Percentiles rank a stretch among this genome's conserved stretches.
These are phyloP conservation scores for Brachionus rotundiformis DNA, from an alignment of 1,140 invertebrate species.

Conservation along the genomic window DNA sequence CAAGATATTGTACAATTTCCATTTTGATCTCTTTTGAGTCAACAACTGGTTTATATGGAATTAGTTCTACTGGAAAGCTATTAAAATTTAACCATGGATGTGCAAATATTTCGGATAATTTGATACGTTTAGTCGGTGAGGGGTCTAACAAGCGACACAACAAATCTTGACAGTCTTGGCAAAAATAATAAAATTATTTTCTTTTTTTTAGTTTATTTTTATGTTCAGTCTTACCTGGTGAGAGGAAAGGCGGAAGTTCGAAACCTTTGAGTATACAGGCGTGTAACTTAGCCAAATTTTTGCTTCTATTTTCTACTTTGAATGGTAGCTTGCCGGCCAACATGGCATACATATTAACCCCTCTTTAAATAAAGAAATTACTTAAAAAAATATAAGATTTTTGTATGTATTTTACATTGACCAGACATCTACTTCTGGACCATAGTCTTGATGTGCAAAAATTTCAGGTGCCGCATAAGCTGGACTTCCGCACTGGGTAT, in stretches of 20 bases:
- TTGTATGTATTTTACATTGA: slow-evolving; percentile 43
- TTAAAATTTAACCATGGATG: slow-evolving; percentile 56
- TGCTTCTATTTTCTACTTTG: slow-evolving; percentile 52
- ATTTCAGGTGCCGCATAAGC: slow-evolving; percentile 52
- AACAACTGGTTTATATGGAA: slow-evolving; percentile 9
- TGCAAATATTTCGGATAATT: slow-evolving; percentile 55
- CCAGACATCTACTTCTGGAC: slow-evolving; percentile 49
- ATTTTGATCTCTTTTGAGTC: slow-evolving; percentile 31
- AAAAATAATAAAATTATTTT: not conserved
- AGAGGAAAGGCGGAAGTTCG: slow-evolving; percentile 56
- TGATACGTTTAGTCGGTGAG: slow-evolving; percentile 56
- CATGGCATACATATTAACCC: slow-evolving; percentile 53
- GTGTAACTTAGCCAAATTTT: slow-evolving; percentile 57
- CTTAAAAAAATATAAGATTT: no score
- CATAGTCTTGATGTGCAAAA: slow-evolving; percentile 51
- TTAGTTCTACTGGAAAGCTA: slow-evolving; percentile 43
- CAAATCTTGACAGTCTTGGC: slow-evolving; percentile 57
- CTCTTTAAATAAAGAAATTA: slow-evolving; percentile 48
- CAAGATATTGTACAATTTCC: slow-evolving; percentile 49
- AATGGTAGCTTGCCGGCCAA: slow-evolving; percentile 51
- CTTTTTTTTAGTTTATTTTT: not conserved
- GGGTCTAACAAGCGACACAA: slow-evolving; percentile 56
- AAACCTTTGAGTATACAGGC: slow-evolving; percentile 57
- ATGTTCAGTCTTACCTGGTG: slow-evolving; percentile 54
- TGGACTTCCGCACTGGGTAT: slow-evolving; percentile 51